A percentile compares a stretch with the other conserved stretches of the same genome.
These are phyloP conservation scores for Seriola quinqueradiata DNA, from an alignment of 2,113 vertebrate species.

Conservation along the genomic window DNA sequence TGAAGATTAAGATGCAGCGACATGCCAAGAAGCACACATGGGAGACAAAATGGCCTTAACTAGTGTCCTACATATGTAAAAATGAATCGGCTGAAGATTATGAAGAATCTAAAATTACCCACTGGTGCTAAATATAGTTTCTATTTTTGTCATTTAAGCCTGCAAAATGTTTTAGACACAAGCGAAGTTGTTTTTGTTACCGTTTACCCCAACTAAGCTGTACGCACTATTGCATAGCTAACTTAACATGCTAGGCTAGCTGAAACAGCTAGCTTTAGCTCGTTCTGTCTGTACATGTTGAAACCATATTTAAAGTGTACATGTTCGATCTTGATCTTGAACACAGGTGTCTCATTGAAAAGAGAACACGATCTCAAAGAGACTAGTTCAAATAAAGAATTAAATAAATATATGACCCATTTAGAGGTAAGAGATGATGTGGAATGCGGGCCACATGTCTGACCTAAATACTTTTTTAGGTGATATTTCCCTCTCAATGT, in stretches of 20 bases:
- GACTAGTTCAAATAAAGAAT: no score
- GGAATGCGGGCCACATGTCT: neutral
- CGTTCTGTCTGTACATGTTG: neutral
- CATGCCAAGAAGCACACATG: slow-evolving; percentile 32
- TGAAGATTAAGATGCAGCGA: slow-evolving; percentile 50
- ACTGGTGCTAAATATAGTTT: neutral
- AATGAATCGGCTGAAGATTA: neutral
- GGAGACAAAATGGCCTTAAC: slow-evolving; percentile 13
- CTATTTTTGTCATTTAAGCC: neutral
- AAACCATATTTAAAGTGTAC: no score
- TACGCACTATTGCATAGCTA: no score
- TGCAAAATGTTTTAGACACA: neutral
- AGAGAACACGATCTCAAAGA: neutral
- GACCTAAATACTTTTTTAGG: neutral
- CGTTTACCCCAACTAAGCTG: neutral
- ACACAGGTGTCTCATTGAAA: neutral
- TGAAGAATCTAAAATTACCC: neutral
- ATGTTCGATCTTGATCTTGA: no score
- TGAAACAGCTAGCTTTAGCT: no score
- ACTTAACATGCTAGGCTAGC: no score
- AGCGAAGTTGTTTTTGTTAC: neutral
- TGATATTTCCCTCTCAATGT: no score
- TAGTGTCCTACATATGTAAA: slow-evolving; percentile 30
- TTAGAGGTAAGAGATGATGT: no score
- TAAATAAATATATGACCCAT: no score